These are phyloP conservation scores for Epiperipatus broadwayi DNA, from an alignment of 2,888 invertebrate species.

Conservation along the genomic window DNA sequence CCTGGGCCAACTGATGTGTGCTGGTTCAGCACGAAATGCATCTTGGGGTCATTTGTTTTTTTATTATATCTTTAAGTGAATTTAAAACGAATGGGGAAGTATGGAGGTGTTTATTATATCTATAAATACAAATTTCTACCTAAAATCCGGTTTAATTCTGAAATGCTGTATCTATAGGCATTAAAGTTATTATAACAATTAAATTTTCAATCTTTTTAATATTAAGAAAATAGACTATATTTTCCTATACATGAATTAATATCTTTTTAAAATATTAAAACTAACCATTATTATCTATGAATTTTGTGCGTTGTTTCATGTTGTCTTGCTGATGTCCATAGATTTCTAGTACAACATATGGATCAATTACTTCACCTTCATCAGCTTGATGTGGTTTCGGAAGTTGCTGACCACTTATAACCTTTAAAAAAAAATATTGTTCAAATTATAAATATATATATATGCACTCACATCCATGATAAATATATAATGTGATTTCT, in stretches of 20 bases:
- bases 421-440: constrained; percentile 24
- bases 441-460: no score
- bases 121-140: no score
- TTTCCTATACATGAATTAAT: background rate
- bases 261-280: constrained; percentile 4
- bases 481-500: no score
- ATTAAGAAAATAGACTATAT: background rate
- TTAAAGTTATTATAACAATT: constrained; percentile 6
- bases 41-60: no score
- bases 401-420: constrained; percentile 39
- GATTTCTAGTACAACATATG: constrained; percentile 35
- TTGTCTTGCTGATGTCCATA: constrained; percentile 29
- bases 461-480: no score
- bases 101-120: no score
- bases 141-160: no score
- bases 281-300: constrained; percentile 36
- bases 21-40: no score
- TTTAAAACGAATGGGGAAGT: no score
- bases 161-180: no score
- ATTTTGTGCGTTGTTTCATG: constrained; percentile 30
- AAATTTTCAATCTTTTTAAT: constrained; percentile 1
- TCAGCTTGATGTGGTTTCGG: constrained; percentile 34
- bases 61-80: no score
- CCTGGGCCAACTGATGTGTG: no score
- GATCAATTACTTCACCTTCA: constrained; percentile 34